Conservation (phyloP, 2,888 invertebrate genomes). For the Oligia strigilis region DNA sequence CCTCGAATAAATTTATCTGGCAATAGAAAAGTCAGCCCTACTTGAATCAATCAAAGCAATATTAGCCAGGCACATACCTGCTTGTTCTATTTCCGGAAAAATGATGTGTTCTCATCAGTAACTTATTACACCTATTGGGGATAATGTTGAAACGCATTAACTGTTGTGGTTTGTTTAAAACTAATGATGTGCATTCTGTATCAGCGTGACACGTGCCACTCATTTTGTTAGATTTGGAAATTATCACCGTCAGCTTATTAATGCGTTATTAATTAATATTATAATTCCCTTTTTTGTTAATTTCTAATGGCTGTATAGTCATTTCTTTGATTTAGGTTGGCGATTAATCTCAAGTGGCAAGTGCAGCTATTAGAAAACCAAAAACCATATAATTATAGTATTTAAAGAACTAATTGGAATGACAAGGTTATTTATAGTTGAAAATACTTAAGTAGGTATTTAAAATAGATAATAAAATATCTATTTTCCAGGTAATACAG, state of each 20-base stretch:
- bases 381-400: neutral
- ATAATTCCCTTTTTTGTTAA: constrained; percentile 18
- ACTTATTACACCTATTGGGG: constrained; percentile 23
- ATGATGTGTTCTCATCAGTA: neutral
- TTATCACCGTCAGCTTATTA: constrained; percentile 16
- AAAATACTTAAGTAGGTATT: neutral
- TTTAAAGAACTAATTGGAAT: constrained; percentile 4
- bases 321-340: constrained; percentile 28
- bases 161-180: constrained; percentile 10
- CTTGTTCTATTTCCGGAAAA: neutral
- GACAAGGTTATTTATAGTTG: constrained; percentile 16
- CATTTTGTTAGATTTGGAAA: constrained; percentile 24
- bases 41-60: neutral
- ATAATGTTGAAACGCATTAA: constrained; percentile 38
- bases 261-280: constrained; percentile 28
- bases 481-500: too few species aligned
- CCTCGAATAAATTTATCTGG: too few species aligned
- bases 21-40: too few species aligned
- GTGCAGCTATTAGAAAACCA: constrained; percentile 24
- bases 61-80: neutral
- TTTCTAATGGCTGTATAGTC: constrained; percentile 22
- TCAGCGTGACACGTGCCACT: constrained; percentile 41
- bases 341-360: constrained; percentile 14
- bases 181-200: constrained; percentile 16
- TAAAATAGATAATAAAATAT: neutral